A percentile compares a stretch with the other conserved stretches of the same genome.
Conservation (phyloP, 2,113 vertebrate species). For the Cheilinus undulatus region DNA sequence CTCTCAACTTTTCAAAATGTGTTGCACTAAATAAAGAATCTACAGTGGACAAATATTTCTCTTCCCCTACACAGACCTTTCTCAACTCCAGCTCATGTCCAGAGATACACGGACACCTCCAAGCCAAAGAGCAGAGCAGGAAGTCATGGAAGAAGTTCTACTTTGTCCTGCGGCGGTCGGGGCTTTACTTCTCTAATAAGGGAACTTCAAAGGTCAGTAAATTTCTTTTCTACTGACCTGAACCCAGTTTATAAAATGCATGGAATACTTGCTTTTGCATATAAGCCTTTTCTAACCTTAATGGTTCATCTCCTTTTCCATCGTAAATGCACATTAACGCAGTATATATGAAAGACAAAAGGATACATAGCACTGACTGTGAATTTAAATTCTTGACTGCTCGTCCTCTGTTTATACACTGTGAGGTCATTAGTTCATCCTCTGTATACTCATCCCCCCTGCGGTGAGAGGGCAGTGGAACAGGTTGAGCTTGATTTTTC, state of each 20-base stretch:
- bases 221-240: background rate
- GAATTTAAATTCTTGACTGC: too few relatives aligned
- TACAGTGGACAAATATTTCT: slow-evolving; percentile 38
- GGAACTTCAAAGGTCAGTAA: slow-evolving; percentile 94
- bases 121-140: slow-evolving; percentile 93
- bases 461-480: slow-evolving; percentile 59
- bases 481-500: slow-evolving; percentile 77
- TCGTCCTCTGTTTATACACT: slow-evolving; percentile 15
- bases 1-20: slow-evolving; percentile 8
- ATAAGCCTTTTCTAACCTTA: background rate
- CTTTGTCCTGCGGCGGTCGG: slow-evolving; percentile 95
- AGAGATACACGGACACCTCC: slow-evolving; percentile 94
- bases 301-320: background rate
- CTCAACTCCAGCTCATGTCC: slow-evolving; percentile 94
- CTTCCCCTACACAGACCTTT: slow-evolving; percentile 88
- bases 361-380: too few relatives aligned
- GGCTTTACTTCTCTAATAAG: slow-evolving; percentile 97
- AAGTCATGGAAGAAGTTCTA: slow-evolving; percentile 96
- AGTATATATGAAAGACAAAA: too few relatives aligned
- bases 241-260: background rate
- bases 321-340: background rate
- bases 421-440: slow-evolving; percentile 45
- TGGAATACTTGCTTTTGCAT: background rate
- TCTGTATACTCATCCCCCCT: slow-evolving; percentile 45
- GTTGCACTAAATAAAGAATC: background rate